These are phyloP conservation scores for Hydrotaea cyrtoneurina DNA, from an alignment of 2,888 invertebrate genomes.

Conservation along the genomic window DNA sequence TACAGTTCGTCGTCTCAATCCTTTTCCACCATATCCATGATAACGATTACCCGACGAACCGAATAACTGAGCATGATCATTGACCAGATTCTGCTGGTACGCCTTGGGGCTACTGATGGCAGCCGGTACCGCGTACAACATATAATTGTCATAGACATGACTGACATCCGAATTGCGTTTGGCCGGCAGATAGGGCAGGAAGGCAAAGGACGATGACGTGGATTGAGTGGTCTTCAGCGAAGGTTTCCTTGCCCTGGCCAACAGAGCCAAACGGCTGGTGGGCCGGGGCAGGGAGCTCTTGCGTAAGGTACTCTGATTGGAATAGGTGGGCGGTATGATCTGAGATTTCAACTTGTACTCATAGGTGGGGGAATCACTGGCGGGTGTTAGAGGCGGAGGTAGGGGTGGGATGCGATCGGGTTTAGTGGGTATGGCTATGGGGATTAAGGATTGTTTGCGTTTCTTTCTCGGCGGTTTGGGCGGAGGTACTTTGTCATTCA, in stretches of 20 bases:
- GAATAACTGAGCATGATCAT: constrained; percentile 75
- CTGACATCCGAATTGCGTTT: constrained; percentile 79
- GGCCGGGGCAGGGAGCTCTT: constrained; percentile 68
- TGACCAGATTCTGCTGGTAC: constrained; percentile 75
- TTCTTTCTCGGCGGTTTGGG: constrained; percentile 75
- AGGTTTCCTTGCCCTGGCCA: constrained; percentile 69
- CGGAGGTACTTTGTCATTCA: constrained; percentile 48
- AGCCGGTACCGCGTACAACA: constrained; percentile 75
- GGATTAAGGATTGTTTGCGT: constrained; percentile 77
- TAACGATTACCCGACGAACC: constrained; percentile 64
- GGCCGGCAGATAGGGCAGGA: constrained; percentile 76
- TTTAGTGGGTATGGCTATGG: constrained; percentile 71
- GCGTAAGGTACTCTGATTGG: constrained; percentile 77
- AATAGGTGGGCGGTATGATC: constrained; percentile 76
- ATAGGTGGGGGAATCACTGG: constrained; percentile 69
- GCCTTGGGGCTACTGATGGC: constrained; percentile 56
- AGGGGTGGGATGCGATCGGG: constrained; percentile 57
- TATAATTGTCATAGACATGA: constrained; percentile 78
- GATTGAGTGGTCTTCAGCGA: constrained; percentile 76
- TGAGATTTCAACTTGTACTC: constrained; percentile 73
- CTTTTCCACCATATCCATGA: constrained; percentile 66
- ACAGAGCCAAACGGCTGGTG: constrained; percentile 63
- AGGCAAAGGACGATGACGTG: constrained; percentile 78
- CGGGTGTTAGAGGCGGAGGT: constrained; percentile 20
- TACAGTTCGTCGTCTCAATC: constrained; percentile 72